phyloP scores from a whole-genome alignment of 2,797 vertebrate genomes.

The Perodicticus potto region DNA sequence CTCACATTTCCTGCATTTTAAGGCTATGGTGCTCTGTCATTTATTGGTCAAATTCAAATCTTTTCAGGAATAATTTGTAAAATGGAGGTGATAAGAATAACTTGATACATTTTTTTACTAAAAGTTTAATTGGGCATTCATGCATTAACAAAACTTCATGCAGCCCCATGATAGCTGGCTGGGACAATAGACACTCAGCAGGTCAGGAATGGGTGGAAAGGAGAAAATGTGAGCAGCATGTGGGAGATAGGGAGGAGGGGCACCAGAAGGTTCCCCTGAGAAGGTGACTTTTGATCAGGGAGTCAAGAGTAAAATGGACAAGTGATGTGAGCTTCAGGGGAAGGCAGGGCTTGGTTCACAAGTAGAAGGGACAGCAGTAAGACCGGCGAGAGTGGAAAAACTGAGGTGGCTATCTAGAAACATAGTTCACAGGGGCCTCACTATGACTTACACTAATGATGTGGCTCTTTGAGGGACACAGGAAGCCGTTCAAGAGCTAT shows the following conservation, averaged over 20 bases:
- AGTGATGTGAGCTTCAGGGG: neutral
- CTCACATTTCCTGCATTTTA: neutral
- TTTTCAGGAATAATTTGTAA: neutral
- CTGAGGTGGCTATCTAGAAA: neutral
- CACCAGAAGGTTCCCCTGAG: neutral
- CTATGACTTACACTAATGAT: neutral
- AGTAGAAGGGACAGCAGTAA: neutral
- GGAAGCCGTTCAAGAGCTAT: neutral
- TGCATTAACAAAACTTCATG: neutral
- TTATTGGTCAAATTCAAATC: neutral
- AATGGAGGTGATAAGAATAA: neutral
- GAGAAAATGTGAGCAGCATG: neutral
- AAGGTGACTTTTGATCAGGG: neutral
- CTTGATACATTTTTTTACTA: neutral
- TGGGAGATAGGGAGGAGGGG: neutral
- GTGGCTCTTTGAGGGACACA: neutral
- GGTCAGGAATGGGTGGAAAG: too few species aligned
- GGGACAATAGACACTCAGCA: neutral
- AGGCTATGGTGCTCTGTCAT: neutral
- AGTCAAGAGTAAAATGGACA: neutral
- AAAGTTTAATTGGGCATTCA: neutral
- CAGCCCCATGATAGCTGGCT: neutral
- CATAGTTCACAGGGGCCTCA: fast-evolving
- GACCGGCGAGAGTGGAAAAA: neutral
- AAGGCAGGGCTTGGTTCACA: neutral